A percentile compares a stretch with the other conserved stretches of the same genome.
phyloP scores from a whole-genome alignment of 2,888 invertebrate species.

The Acleris laterana region DNA sequence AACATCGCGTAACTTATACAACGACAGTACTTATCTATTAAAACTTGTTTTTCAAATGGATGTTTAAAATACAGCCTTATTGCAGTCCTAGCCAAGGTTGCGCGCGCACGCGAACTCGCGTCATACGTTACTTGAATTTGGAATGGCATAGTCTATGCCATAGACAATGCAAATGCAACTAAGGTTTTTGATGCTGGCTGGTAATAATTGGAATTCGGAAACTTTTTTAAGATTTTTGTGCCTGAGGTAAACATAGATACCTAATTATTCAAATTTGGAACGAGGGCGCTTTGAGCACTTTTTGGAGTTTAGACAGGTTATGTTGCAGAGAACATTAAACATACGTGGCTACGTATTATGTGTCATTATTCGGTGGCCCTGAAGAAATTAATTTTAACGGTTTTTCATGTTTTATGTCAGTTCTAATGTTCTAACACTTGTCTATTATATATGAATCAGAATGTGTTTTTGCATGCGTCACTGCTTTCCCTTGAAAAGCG shows the following conservation, averaged over 20 bases:
- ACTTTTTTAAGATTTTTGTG: background rate
- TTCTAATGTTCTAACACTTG: constrained; percentile 25
- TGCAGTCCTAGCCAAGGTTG: constrained; percentile 53
- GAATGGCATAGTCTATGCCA: constrained; percentile 17
- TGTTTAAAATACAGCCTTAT: constrained; percentile 49
- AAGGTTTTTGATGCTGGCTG: constrained; percentile 9
- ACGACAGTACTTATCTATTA: constrained; percentile 17
- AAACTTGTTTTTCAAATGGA: constrained; percentile 26
- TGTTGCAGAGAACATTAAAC: too few relatives aligned
- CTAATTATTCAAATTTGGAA: too few relatives aligned
- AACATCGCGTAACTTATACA: constrained; percentile 5
- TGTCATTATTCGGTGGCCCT: too few relatives aligned
- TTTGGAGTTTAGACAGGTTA: too few relatives aligned
- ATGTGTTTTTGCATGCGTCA: constrained; percentile 21
- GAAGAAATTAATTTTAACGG: too few relatives aligned
- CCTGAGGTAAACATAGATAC: too few relatives aligned
- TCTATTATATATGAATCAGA: constrained; percentile 26
- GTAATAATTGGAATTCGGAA: constrained; percentile 20
- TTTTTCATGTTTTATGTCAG: too few relatives aligned
- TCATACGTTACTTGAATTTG: constrained; percentile 43
- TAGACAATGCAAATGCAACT: constrained; percentile 24
- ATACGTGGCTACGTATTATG: too few relatives aligned
- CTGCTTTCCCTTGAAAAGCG: constrained; percentile 36
- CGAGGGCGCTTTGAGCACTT: too few relatives aligned
- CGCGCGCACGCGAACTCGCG: constrained; percentile 47